phyloP scores from a whole-genome alignment of 2,888 invertebrate genomes.

The Hydrotaea cyrtoneurina region DNA sequence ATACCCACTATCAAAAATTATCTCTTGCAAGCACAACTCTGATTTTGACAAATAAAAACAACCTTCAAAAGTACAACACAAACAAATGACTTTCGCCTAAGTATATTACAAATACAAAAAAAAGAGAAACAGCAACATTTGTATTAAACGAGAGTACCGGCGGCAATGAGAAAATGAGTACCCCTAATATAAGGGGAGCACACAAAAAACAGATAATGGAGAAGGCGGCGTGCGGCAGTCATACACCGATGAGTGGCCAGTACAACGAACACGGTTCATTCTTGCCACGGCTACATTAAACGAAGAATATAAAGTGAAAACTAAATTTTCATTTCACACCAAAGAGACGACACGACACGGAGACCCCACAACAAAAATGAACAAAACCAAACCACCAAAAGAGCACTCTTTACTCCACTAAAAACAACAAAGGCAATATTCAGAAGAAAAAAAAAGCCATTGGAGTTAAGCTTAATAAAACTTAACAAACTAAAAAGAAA shows the following conservation, averaged over 20 bases:
- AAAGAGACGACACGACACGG: background rate
- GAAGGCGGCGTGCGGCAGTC: background rate
- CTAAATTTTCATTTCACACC: background rate
- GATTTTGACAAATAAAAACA: background rate
- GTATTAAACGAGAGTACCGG: background rate
- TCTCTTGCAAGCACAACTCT: background rate
- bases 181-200: background rate
- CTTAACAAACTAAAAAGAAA: background rate
- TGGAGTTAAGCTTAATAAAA: background rate
- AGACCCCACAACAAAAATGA: background rate
- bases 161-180: background rate
- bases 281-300: background rate
- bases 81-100: background rate
- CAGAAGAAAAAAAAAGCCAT: background rate
- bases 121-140: background rate
- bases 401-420: background rate
- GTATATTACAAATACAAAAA: background rate
- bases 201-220: background rate
- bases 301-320: background rate
- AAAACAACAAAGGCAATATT: background rate
- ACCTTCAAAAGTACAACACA: conserved; percentile 2
- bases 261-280: background rate
- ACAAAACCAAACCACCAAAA: background rate
- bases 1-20: background rate
- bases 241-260: background rate